A percentile compares a stretch with the other conserved stretches of the same genome.
Conservation (phyloP, 2,113 vertebrate genomes). For the Gymnobelideus leadbeateri region DNA sequence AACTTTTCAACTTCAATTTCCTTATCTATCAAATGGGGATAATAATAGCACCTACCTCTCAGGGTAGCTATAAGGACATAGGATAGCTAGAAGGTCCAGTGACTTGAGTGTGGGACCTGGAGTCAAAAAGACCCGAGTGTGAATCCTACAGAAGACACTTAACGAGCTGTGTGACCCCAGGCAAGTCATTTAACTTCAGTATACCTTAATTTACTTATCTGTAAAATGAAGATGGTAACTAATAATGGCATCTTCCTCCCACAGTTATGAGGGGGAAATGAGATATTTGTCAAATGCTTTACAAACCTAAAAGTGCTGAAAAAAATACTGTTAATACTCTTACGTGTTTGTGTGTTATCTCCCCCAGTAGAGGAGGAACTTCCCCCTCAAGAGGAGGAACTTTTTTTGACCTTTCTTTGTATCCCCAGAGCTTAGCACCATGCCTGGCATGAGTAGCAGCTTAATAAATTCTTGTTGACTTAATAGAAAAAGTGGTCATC, state of each 20-base stretch:
- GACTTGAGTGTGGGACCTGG: background rate
- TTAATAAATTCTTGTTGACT: background rate
- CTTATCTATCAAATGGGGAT: background rate
- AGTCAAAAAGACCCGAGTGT: background rate
- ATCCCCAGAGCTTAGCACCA: background rate
- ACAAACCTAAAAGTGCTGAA: background rate
- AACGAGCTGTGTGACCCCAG: background rate
- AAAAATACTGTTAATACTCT: too few relatives aligned
- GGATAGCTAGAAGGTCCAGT: background rate
- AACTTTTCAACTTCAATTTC: background rate
- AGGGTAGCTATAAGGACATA: background rate
- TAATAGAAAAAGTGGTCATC: background rate
- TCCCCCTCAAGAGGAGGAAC: too few relatives aligned
- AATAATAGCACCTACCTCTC: background rate
- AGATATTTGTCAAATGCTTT: background rate
- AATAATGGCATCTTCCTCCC: background rate
- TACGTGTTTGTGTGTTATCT: background rate
- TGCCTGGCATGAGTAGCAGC: background rate
- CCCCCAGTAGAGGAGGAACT: background rate
- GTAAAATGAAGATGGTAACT: too few relatives aligned
- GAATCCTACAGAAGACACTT: background rate
- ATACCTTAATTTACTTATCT: background rate
- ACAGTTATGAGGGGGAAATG: background rate
- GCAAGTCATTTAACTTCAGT: background rate
- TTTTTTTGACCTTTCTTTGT: background rate